Conservation (phyloP, 2,113 vertebrate species). For the Zingel zingel region DNA sequence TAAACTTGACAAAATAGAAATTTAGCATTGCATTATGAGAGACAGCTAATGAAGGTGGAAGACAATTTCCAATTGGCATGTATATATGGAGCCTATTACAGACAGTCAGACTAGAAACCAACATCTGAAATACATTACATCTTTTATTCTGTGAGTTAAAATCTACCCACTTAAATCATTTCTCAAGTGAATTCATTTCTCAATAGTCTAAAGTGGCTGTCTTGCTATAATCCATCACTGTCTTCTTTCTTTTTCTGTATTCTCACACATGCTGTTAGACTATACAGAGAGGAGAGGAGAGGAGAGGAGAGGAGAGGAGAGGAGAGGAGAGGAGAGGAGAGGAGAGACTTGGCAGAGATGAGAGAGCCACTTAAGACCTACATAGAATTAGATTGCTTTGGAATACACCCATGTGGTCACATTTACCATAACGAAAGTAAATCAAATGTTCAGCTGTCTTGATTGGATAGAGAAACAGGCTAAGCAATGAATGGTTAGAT, state of each 20-base stretch:
- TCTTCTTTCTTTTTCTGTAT: constrained; percentile 28
- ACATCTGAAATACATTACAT: neutral
- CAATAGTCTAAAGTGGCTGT: constrained; percentile 52
- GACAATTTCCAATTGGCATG: neutral
- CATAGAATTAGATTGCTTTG: constrained; percentile 68
- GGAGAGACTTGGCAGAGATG: constrained; percentile 49
- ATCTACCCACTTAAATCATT: constrained; percentile 45
- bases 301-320: neutral
- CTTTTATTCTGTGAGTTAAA: constrained; percentile 32
- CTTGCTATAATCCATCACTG: constrained; percentile 57
- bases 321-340: constrained; percentile 17
- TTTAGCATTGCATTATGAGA: constrained; percentile 9
- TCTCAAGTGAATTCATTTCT: constrained; percentile 41
- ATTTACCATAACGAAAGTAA: constrained; percentile 74
- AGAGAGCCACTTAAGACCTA: constrained; percentile 66
- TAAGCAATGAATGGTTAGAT: constrained; percentile 64
- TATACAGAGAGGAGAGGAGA: constrained; percentile 22
- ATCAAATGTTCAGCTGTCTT: constrained; percentile 76
- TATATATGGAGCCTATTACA: constrained; percentile 7
- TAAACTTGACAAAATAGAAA: constrained; percentile 24
- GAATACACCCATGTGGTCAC: constrained; percentile 71
- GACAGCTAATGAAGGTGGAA: neutral
- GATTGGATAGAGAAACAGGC: constrained; percentile 75
- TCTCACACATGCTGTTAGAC: constrained; percentile 44
- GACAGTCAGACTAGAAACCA: constrained; percentile 11